Conservation (phyloP, 2,888 invertebrate genomes). For the Tenodera sinensis region DNA sequence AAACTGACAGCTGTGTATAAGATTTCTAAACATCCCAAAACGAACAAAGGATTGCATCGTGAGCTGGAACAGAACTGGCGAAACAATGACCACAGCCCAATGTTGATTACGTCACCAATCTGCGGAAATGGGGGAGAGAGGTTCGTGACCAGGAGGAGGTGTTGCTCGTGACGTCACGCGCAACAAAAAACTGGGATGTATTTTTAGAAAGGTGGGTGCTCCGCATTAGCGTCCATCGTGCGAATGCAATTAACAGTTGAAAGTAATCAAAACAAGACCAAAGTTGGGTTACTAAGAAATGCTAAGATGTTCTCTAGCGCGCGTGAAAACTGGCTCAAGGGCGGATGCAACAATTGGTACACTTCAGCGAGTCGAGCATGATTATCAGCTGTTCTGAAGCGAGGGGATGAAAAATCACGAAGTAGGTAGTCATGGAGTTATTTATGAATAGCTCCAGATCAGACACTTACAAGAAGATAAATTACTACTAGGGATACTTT, state of each 20-base stretch:
- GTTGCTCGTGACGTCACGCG: not conserved
- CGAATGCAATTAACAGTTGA: not conserved
- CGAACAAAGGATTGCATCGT: not conserved
- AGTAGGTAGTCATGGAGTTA: no score
- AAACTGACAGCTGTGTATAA: not conserved
- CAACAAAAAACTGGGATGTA: not conserved
- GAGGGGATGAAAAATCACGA: no score
- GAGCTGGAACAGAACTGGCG: not conserved
- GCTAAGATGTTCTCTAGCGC: not conserved
- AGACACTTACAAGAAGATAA: no score
- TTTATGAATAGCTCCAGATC: no score
- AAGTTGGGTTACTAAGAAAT: not conserved
- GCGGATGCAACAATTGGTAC: no score
- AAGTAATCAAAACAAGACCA: not conserved
- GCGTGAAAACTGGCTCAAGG: not conserved
- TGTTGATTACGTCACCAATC: not conserved
- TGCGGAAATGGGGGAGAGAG: not conserved
- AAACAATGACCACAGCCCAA: not conserved
- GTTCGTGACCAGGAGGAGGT: not conserved
- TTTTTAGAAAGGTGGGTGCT: not conserved
- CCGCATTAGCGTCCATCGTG: not conserved
- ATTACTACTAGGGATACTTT: no score
- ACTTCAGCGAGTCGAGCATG: no score
- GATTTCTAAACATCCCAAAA: not conserved
- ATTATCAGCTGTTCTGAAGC: no score